A percentile compares a stretch with the other conserved stretches of the same genome.
These are phyloP conservation scores for Operophtera brumata DNA, from an alignment of 2,888 invertebrate species.

Conservation along the genomic window DNA sequence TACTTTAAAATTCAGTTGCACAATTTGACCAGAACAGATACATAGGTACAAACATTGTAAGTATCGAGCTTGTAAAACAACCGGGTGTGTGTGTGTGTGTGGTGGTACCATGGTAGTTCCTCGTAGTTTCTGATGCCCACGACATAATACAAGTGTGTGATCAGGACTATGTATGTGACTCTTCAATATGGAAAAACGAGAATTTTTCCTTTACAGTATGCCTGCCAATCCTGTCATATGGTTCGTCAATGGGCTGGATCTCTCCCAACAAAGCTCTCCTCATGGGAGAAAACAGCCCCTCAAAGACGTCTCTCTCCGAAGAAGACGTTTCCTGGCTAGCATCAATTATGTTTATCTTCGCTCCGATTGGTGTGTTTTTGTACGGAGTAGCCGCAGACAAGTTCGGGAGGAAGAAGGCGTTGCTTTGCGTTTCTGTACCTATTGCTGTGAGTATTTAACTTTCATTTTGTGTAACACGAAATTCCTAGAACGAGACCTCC, in stretches of 20 bases:
- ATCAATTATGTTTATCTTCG: constrained; percentile 78
- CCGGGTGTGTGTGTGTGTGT: no score
- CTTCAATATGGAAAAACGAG: background rate
- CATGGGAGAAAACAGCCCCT: constrained; percentile 68
- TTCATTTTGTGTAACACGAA: background rate
- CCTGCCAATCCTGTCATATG: constrained; percentile 77
- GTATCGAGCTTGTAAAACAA: no score
- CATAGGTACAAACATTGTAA: no score
- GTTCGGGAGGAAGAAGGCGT: constrained; percentile 75
- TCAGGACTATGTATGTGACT: no score
- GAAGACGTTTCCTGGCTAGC: constrained; percentile 80
- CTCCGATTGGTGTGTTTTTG: constrained; percentile 75
- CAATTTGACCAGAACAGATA: no score
- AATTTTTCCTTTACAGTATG: constrained; percentile 66
- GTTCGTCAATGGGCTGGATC: constrained; percentile 79
- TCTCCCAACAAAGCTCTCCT: constrained; percentile 78
- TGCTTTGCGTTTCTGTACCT: constrained; percentile 65
- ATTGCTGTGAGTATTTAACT: constrained; percentile 60
- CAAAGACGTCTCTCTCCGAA: constrained; percentile 62
- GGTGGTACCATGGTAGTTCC: no score
- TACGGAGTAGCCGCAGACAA: constrained; percentile 77
- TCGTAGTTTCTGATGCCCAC: no score
- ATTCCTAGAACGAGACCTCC: no score
- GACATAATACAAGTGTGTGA: no score
- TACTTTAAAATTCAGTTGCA: no score